phyloP scores from a whole-genome alignment of 2,797 vertebrate genomes.

The Myripristis jacobus region DNA sequence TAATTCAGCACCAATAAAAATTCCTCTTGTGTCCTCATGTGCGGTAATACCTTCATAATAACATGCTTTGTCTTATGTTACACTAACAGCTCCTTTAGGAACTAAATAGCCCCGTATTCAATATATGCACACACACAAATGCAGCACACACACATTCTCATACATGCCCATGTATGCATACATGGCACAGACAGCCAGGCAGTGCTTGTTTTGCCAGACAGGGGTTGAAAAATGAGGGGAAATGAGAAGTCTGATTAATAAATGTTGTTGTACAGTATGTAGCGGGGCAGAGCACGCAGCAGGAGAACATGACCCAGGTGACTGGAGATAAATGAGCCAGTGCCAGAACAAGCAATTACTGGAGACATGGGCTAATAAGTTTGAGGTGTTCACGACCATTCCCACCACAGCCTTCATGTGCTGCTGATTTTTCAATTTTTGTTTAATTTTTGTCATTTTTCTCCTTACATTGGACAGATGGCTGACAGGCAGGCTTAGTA shows the following conservation, averaged over 20 bases:
- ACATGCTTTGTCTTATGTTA: not conserved
- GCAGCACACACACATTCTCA: slow-evolving; percentile 3
- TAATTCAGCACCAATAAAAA: slow-evolving; percentile 5
- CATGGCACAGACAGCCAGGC: not conserved
- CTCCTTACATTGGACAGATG: not conserved
- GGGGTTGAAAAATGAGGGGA: not conserved
- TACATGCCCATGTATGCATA: not conserved
- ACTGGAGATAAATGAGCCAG: not conserved
- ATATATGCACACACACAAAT: no score
- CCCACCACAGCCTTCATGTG: no score
- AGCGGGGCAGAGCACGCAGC: not conserved
- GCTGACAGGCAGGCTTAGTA: not conserved
- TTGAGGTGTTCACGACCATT: not conserved
- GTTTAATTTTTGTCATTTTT: not conserved
- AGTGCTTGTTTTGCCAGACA: no score
- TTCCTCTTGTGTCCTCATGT: no score
- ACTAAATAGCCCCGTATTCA: not conserved
- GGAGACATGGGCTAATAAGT: slow-evolving; percentile 1
- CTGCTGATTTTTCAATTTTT: not conserved
- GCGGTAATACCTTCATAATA: no score
- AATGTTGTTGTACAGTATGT: not conserved
- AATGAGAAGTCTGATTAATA: not conserved
- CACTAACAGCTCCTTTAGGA: not conserved
- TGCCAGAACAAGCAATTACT: slow-evolving; percentile 3
- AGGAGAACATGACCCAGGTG: not conserved